These are phyloP conservation scores for Xylota segnis DNA, from an alignment of 2,888 invertebrate species.

Conservation along the genomic window DNA sequence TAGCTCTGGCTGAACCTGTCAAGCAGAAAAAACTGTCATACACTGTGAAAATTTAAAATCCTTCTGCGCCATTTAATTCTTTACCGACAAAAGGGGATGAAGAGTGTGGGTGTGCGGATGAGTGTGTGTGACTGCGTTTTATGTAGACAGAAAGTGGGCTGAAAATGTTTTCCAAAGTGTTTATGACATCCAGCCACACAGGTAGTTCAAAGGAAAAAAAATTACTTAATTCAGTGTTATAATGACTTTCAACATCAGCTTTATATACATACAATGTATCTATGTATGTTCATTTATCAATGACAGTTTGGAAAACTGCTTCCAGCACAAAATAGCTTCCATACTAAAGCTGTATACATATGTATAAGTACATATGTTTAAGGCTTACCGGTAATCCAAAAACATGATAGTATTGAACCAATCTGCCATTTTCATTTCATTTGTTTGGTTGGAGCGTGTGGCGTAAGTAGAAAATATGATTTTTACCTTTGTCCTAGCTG, in stretches of 20 bases:
- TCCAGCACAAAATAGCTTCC: conserved; percentile 7
- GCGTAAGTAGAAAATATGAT: not conserved
- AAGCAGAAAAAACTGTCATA: conserved; percentile 45
- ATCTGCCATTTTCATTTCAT: conserved; percentile 37
- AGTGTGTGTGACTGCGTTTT: conserved; percentile 1
- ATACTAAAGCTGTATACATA: conserved; percentile 11
- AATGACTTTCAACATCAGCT: conserved; percentile 41
- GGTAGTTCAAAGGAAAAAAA: conserved; percentile 29
- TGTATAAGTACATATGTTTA: not conserved
- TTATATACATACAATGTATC: no score
- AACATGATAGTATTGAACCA: conserved; percentile 39
- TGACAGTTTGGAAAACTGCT: conserved; percentile 43
- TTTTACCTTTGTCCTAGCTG: not conserved
- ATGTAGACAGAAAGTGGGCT: not conserved
- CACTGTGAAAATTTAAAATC: conserved; percentile 59
- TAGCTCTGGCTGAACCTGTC: conserved; percentile 15
- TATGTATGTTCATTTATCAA: conserved; percentile 20
- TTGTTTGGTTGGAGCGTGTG: conserved; percentile 13
- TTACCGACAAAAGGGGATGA: not conserved
- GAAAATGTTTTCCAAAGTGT: conserved; percentile 23
- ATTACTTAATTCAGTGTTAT: conserved; percentile 31
- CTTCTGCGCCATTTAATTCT: conserved; percentile 71
- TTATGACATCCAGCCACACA: conserved; percentile 22
- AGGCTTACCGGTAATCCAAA: not conserved
- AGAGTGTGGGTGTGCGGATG: no score